Evolutionary conservation across 2,888 invertebrate species (phyloP), one percentile per base, ranked within the genome.

Genomic region (Trypoxylon attenuatum): DNA sequence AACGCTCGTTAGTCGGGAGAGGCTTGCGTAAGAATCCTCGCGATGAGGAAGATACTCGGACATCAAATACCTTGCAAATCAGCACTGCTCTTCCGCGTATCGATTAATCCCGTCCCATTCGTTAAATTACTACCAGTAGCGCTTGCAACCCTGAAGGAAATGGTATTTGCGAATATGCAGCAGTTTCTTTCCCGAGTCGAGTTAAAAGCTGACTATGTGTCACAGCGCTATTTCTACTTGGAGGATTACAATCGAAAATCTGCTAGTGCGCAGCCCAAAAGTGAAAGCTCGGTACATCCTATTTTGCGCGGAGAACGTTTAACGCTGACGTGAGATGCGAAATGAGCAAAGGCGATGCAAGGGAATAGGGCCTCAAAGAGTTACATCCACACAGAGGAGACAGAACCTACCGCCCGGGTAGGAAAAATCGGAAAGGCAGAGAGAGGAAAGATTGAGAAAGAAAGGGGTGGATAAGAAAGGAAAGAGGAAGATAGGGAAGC

Each of bases 341-440:
- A 69, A 66, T 50, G 74, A 51, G 63, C 61, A 67, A 67, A 59
- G 57, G 25, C 61, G 73, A 77, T 70, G 60, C 66, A 70, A 49
- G 55, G 52, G 55, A 63, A 59, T 57, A 33, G 19, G 47, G 55
- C 27, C 33, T 73, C 70, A 73, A 77, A 69, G 65, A 63, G 59
- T 59, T 58, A 53, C n/a, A n/a, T n/a, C n/a, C n/a, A n/a, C n/a
- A n/a, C n/a, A 63, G 61, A 53, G 67, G 51, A 50, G 59, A 64
- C 60, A 51, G 43, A 54, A 42, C 22, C 2, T 21, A 51, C 22
- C 18, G 46, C 42, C 39, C 21, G 46, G 45, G 55, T 62, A 62
- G 45, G 45, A 51, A 16, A 47, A 52, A 68, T 53, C 22, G 42
- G 25, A 22, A 25, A 18, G 16, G 53, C 25, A 4, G 23, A 16